Evolutionary conservation across 2,888 invertebrate genomes (phyloP), one percentile per base, ranked within the genome.

Genomic region (Caenorhabditis imperialis): DNA sequence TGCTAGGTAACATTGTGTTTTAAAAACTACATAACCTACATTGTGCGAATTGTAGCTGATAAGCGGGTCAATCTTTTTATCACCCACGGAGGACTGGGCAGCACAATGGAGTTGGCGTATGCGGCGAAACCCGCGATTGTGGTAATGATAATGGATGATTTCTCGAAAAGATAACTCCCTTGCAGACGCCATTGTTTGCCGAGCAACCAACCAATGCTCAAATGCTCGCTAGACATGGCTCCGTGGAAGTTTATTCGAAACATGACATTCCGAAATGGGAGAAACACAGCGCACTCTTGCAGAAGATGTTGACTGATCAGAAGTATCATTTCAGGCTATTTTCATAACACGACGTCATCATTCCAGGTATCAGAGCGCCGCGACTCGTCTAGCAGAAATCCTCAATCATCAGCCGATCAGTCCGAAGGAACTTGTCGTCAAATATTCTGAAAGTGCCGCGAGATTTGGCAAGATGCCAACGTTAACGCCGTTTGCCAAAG

Each of bases 21-120:
- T 33, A 16, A 25, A 30, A 14, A 18, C n/a, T n/a, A n/a, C n/a
- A n/a, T n/a, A n/a, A n/a, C n/a, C n/a, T n/a, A n/a, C n/a, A n/a
- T n/a, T n/a, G n/a, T n/a, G n/a, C 40, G 3, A 6, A 3, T 53
- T 62, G 7, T 37, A 71, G 72, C 57, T 51, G 73, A 73, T 50
- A 60, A 61, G 33, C 40, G 73, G 7, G 65, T 73, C 12, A 61
- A 60, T 4, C 38, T 73, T 0, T 75, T 75, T 23, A 75, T 75
- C 20, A 75, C 75, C 8, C 75, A 75, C 18, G 75, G 75, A 22
- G 75, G 75, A 47, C 51, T 75, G 10, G 75, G 75, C 5, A 70
- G 69, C n/a, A 60, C 70, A 0, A 75, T 75, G 69, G 75, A 75
- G 18, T 38, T 75, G 42, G 75, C 75, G 4, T 70, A 70, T 20